Evolutionary conservation across 2,113 vertebrate species (phyloP), one percentile per base, ranked within the genome.

Genomic region (Anolis sagrei): DNA sequence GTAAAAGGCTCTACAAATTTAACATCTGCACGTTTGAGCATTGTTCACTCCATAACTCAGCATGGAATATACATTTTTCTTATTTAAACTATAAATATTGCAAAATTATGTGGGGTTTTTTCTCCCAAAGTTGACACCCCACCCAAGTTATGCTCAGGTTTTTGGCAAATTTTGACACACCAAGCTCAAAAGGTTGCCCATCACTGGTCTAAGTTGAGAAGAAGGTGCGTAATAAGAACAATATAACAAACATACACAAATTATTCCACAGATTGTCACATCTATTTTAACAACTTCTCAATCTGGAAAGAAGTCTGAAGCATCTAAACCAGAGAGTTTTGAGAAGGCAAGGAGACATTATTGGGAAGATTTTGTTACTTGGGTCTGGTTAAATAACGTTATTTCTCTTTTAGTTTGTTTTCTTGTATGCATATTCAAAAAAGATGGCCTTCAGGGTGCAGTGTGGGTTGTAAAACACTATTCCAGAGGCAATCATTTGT

Each of bases 351-450:
- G 3, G 49, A 66, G 49, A 54, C 7, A 23, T 49, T 70, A 39
- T 29, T 84, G 54, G 72, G 74, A 76, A 13, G 76, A 82, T 77
- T 86, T 76, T 87, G 34, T 78, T 27, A 11, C 44, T 78, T 85
- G 75, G 29, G 76, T 21, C 69, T 36, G 48, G 11, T 87, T 81
- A 70, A 84, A 81, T 82, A 86, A 82, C 32, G 73, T 21, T 76
- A 32, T 5, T 49, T 68, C 14, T 48, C 81, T 58, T 25, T 1
- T 66, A 74, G 9, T 34, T n/a, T n/a, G n/a, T 36, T 54, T 84
- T 44, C 44, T 84, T 75, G 48, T 58, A 13, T 73, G 66, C 3
- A 19, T 81, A 10, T 89, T 90, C 39, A 73, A 76, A 90, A 34
- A 21, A 44, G 13, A 21, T 86, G 81, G 76, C 79, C 76, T 76